Evolutionary conservation across 2,888 invertebrate species (phyloP).

Genomic region (Mycogona germanica): DNA sequence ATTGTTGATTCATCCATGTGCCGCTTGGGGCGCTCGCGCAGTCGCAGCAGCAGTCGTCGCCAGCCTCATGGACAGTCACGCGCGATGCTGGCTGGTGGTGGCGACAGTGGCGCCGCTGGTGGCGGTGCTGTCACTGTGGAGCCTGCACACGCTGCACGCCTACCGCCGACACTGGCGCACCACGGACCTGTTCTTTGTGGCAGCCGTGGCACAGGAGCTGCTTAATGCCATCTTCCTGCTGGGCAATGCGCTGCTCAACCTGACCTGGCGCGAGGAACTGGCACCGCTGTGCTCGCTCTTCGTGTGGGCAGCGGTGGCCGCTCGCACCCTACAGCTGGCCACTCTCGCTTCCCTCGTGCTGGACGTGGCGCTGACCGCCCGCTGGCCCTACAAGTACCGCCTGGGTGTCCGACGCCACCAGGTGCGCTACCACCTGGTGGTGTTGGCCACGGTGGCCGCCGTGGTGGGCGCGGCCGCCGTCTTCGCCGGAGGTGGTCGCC

Average conservation of each 20-base stretch:
- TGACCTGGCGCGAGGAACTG: slow-evolving; percentile 23
- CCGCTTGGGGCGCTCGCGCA: no score
- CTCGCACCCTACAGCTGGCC: slow-evolving; percentile 42
- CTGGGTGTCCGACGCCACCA: slow-evolving; percentile 32
- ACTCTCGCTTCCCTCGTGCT: slow-evolving; percentile 40
- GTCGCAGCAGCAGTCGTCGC: no score
- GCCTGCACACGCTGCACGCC: slow-evolving; percentile 40
- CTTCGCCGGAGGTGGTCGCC: slow-evolving; percentile 31
- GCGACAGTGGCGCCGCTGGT: slow-evolving; percentile 27
- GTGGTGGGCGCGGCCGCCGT: slow-evolving; percentile 44
- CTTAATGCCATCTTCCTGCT: slow-evolving; percentile 18
- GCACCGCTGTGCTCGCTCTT: slow-evolving; percentile 35
- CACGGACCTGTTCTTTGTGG: slow-evolving; percentile 41
- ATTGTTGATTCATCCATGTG: no score
- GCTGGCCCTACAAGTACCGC: slow-evolving; percentile 31
- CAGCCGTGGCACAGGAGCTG: slow-evolving; percentile 33
- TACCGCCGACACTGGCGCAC: slow-evolving; percentile 41
- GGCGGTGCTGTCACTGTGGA: slow-evolving; percentile 27
- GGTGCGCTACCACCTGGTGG: slow-evolving; percentile 40
- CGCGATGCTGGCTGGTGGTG: slow-evolving; percentile 26
- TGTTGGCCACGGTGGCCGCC: slow-evolving; percentile 40
- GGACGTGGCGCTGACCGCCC: slow-evolving; percentile 36
- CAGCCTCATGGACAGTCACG: slow-evolving; percentile 15
- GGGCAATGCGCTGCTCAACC: slow-evolving; percentile 19
- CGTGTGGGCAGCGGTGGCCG: slow-evolving; percentile 40